Conservation (phyloP, 1,140 invertebrate genomes). For the Leptestheria dahalacensis region DNA sequence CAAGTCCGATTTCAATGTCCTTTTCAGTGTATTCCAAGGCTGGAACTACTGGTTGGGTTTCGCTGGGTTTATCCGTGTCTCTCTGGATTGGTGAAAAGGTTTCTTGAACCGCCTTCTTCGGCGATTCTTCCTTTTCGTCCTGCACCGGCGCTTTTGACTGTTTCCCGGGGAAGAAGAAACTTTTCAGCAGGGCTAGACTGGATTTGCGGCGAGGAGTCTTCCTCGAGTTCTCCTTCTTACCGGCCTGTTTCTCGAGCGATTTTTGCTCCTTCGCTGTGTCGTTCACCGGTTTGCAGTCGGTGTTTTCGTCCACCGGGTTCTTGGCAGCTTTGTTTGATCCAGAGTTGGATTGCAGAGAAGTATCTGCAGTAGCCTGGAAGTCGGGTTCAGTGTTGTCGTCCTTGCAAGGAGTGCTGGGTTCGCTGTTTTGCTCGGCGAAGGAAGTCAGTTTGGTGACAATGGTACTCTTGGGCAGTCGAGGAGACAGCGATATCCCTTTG, state of each 20-base stretch:
- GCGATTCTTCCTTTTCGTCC: neutral
- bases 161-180: neutral
- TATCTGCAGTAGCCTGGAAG: too few relatives aligned
- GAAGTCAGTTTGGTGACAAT: neutral
- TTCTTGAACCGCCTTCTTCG: neutral
- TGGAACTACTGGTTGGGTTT: neutral
- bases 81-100: neutral
- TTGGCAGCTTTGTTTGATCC: too few relatives aligned
- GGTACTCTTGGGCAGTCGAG: neutral
- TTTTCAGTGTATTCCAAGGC: neutral
- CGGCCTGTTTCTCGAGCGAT: neutral
- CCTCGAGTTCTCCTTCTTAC: neutral
- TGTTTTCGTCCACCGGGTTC: too few relatives aligned
- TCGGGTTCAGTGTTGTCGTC: neutral
- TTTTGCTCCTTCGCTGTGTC: neutral
- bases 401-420: neutral
- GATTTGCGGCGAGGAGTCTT: constrained; percentile 7
- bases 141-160: neutral
- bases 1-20: neutral
- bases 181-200: constrained; percentile 1
- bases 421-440: neutral
- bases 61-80: neutral
- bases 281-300: neutral
- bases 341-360: too few relatives aligned
- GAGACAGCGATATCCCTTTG: neutral